Conservation (phyloP, 2,888 invertebrate species). For the Tinea pellionella region DNA sequence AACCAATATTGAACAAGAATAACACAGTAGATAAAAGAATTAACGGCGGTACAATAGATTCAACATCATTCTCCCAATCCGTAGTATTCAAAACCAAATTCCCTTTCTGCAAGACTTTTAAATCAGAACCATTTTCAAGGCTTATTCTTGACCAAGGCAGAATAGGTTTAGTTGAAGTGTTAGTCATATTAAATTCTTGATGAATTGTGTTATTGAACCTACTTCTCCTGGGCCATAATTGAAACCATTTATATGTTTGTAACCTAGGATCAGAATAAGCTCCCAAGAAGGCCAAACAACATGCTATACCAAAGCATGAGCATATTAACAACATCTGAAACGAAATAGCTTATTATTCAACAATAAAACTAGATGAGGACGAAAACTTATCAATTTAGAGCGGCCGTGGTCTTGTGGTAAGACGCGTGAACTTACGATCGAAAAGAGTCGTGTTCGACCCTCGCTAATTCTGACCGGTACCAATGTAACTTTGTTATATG, state of each 20-base stretch:
- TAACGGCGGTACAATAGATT: conserved; percentile 45
- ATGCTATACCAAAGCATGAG: conserved; percentile 57
- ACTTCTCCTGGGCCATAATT: neutral
- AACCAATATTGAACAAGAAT: conserved; percentile 56
- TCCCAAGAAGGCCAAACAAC: conserved; percentile 49
- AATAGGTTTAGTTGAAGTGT: neutral
- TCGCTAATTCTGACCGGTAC: no score
- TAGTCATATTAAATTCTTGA: neutral
- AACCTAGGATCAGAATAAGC: conserved; percentile 51
- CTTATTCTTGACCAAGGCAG: neutral
- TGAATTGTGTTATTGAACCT: neutral
- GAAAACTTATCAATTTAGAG: no score
- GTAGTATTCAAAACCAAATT: neutral
- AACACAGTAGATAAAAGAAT: conserved; percentile 44
- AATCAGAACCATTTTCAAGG: neutral
- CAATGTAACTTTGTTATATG: no score
- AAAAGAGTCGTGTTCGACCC: no score
- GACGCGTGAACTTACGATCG: no score
- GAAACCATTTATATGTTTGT: neutral
- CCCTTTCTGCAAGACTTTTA: neutral
- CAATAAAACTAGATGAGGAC: no score
- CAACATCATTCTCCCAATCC: conserved; percentile 19
- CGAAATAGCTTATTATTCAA: no score
- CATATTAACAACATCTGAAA: conserved; percentile 52
- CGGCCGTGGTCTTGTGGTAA: no score